These are phyloP conservation scores for Netelia melanura DNA, from an alignment of 2,888 invertebrate species.

Conservation along the genomic window DNA sequence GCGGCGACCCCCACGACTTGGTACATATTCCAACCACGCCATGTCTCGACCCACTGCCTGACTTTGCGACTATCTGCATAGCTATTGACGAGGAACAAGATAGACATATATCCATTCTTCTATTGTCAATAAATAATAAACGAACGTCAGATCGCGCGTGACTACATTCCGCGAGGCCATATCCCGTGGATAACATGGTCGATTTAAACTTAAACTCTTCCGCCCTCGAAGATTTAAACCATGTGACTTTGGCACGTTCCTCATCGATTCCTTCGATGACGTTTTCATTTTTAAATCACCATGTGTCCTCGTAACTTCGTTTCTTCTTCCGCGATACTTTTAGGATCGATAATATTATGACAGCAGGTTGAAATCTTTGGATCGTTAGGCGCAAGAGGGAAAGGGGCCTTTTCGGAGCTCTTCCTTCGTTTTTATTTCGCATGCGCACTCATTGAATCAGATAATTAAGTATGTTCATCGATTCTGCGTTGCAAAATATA, in stretches of 20 bases:
- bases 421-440: neutral
- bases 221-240: constrained; percentile 3
- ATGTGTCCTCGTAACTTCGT: no score
- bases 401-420: neutral
- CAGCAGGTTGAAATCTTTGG: no score
- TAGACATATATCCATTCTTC: neutral
- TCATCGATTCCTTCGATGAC: no score
- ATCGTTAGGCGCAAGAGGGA: neutral
- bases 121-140: constrained; percentile 43
- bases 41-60: constrained; percentile 48
- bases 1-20: constrained; percentile 36
- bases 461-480: constrained; percentile 58
- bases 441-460: constrained; percentile 32
- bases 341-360: no score
- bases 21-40: constrained; percentile 26
- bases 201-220: constrained; percentile 6
- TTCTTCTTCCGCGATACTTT: no score
- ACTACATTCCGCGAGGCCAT: constrained; percentile 24
- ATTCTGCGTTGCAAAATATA: constrained; percentile 33
- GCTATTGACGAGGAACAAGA: constrained; percentile 23
- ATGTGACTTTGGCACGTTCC: no score
- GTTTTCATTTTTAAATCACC: no score
- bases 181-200: neutral
- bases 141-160: constrained; percentile 27
- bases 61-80: constrained; percentile 30